These are phyloP conservation scores for Bombycilla garrulus DNA, from an alignment of 2,113 vertebrate species.

Conservation along the genomic window DNA sequence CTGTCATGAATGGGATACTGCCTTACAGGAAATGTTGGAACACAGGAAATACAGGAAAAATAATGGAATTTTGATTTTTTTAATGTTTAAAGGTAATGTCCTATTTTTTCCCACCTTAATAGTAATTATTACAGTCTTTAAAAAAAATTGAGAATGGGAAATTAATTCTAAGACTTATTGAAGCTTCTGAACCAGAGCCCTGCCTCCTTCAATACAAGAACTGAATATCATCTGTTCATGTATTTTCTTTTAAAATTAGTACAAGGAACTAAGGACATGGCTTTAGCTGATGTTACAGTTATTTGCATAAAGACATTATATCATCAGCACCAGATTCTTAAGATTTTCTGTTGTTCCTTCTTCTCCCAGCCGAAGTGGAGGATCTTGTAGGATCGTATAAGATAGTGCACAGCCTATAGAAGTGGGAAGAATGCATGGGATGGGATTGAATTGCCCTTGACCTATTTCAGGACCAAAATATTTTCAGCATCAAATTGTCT, in stretches of 20 bases:
- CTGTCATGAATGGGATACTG: background rate
- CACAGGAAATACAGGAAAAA: background rate
- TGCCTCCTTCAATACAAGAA: background rate
- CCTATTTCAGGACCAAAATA: background rate
- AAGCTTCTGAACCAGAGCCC: background rate
- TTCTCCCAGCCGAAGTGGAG: background rate
- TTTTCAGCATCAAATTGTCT: background rate
- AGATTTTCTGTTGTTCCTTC: background rate
- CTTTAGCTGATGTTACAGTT: background rate
- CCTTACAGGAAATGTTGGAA: background rate
- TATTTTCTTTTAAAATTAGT: background rate
- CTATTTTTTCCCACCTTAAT: background rate
- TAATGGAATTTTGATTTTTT: background rate
- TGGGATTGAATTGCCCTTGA: background rate
- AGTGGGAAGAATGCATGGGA: background rate
- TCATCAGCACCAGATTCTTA: background rate
- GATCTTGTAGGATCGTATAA: background rate
- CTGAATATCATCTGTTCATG: background rate
- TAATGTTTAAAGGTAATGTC: background rate
- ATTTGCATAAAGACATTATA: background rate
- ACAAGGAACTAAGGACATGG: background rate
- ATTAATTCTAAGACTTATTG: background rate
- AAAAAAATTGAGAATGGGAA: background rate
- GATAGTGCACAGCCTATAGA: background rate
- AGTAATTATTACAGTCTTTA: background rate